Conservation (phyloP, 2,797 vertebrate species). For the Thripadectes ignobilis region DNA sequence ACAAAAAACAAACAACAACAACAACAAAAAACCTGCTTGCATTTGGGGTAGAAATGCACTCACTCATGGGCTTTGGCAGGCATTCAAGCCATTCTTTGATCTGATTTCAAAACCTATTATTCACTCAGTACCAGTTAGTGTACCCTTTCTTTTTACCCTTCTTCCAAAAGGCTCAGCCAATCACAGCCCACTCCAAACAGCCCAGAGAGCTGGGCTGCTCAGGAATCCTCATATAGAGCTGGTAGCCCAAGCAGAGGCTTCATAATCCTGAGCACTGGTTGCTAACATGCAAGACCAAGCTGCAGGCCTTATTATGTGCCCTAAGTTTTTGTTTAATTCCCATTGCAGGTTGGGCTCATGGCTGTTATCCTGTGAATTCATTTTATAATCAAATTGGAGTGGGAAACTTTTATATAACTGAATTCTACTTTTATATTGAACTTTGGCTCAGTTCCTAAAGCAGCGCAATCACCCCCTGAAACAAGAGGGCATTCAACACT, state of each 20-base stretch:
- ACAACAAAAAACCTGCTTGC: background rate
- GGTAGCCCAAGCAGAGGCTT: background rate
- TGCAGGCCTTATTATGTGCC: background rate
- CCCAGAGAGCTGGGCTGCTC: background rate
- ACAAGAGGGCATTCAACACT: background rate
- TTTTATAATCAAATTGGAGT: background rate
- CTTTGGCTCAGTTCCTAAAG: background rate
- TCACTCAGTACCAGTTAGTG: background rate
- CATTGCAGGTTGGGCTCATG: background rate
- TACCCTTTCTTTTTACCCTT: background rate
- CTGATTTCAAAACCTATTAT: background rate
- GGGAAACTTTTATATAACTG: background rate
- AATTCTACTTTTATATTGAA: background rate
- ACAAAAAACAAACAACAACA: no score
- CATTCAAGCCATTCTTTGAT: background rate
- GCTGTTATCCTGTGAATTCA: background rate
- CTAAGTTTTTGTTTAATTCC: background rate
- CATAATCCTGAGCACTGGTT: background rate
- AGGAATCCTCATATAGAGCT: background rate
- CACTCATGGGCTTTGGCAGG: background rate
- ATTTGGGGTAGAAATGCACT: background rate
- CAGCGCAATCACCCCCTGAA: background rate
- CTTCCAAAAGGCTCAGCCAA: background rate
- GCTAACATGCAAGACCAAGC: background rate
- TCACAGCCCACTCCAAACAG: background rate